These are phyloP conservation scores for Ophion slaviceki DNA, from an alignment of 2,888 invertebrate species.

Conservation along the genomic window DNA sequence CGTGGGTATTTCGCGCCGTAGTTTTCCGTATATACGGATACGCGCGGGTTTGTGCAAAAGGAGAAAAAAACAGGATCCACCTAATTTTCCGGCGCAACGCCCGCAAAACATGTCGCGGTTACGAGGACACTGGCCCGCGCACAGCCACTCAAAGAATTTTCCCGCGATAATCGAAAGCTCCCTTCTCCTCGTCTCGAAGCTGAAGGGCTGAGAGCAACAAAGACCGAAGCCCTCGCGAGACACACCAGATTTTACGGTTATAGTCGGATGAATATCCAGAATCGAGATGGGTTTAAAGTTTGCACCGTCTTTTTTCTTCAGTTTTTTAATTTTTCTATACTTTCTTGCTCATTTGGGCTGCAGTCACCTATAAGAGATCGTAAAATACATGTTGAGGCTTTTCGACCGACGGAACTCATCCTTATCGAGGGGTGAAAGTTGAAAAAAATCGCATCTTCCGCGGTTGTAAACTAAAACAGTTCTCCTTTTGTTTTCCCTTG, in stretches of 20 bases:
- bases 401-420: too few relatives aligned
- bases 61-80: constrained; percentile 72
- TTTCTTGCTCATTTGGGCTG: too few relatives aligned
- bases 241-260: constrained; percentile 16
- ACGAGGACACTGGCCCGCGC: constrained; percentile 77
- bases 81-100: constrained; percentile 75
- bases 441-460: too few relatives aligned
- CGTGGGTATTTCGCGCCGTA: constrained; percentile 2
- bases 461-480: too few relatives aligned
- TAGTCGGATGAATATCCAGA: too few relatives aligned
- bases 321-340: too few relatives aligned
- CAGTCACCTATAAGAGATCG: too few relatives aligned
- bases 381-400: too few relatives aligned
- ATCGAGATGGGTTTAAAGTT: too few relatives aligned
- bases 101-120: constrained; percentile 45
- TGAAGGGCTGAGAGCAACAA: constrained; percentile 56
- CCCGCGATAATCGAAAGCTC: constrained; percentile 60
- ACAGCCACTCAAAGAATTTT: constrained; percentile 68
- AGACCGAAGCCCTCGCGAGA: constrained; percentile 57
- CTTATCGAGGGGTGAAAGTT: too few relatives aligned
- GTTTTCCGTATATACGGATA: background rate
- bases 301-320: too few relatives aligned
- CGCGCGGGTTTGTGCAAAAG: background rate
- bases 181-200: constrained; percentile 1
- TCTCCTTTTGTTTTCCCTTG: too few relatives aligned